Percentiles rank a stretch among this genome's conserved stretches.
phyloP scores from a whole-genome alignment of 1,140 invertebrate genomes.

The Papilio xuthus region DNA sequence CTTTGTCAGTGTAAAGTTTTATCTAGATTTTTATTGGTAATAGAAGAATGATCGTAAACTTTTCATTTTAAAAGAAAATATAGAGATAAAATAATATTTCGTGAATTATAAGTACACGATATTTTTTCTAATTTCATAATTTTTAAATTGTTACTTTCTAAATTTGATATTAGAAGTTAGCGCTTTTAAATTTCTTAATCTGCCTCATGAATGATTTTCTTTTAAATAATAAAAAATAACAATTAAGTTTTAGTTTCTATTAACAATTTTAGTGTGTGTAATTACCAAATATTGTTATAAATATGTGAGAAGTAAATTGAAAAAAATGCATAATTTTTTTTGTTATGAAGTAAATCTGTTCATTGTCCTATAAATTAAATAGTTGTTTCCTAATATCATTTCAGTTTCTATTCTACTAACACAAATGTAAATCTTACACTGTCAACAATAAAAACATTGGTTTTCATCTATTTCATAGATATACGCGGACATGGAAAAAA shows the following conservation, averaged over 20 bases:
- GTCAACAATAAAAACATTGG: not conserved
- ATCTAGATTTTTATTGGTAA: not conserved
- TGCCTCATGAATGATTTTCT: too few species aligned
- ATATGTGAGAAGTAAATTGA: not conserved
- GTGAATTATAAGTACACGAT: not conserved
- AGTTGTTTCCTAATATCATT: too few species aligned
- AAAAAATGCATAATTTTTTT: not conserved
- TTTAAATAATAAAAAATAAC: not conserved
- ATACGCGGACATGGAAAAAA: not conserved
- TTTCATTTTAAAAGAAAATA: not conserved
- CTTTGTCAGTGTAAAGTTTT: slow-evolving; percentile 9
- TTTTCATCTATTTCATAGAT: not conserved
- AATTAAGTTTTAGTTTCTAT: not conserved
- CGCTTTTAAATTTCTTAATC: too few species aligned
- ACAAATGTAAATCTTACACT: too few species aligned
- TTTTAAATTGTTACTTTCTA: too few species aligned
- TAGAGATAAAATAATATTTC: not conserved
- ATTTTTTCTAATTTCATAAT: not conserved
- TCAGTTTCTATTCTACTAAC: too few species aligned
- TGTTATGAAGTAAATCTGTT: not conserved
- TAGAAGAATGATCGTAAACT: not conserved
- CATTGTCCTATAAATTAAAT: not conserved
- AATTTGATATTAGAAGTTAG: too few species aligned
- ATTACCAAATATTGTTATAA: not conserved
- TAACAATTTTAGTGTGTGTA: not conserved